Base-by-base conservation (phyloP, 2,888 invertebrate species). In the Apodemia zela region DNA sequence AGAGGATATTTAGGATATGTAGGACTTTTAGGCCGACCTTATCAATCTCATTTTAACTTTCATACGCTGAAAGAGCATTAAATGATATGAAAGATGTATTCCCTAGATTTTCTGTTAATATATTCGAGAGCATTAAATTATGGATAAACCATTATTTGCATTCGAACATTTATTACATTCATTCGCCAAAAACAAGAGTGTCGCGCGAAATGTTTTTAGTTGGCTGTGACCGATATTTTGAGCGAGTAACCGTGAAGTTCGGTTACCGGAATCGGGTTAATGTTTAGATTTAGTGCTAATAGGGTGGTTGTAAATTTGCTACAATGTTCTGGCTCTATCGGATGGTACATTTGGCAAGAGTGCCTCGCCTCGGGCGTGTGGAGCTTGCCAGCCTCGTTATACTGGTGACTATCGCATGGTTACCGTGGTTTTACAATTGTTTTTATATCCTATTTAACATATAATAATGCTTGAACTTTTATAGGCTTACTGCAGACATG, bases 241-340 rank as follows among this genome's bases (percentile, higher is more conserved):
- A 69, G 72, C 75, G 76, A 77, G 81, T 78, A 84, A 73, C 79
- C 78, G 80, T 85, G 85, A 86, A 86, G 85, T 85, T 87, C 79
- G 85, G 87, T 86, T 86, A 85, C 80, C 77, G 79, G 81, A 89
- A 87, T 84, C 85, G 89, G 90, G 90, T 90, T 89, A 90, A 89
- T 90, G 89, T 89, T 89, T 90, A 89, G 89, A 90, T 90, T 90
- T 90, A 90, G 89, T 90, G 90, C 89, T 89, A 89, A 89, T 90
- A 89, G 89, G 85, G 83, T 83, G 83, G 89, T 80, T 85, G 87
- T 90, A 89, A 89, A 89, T 89, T 87, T 80, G 80, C 82, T 78
- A 80, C 87, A 85, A 87, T 89, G 87, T 89, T 87, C 85, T 83
- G 87, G 81, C 82, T 85, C 84, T 89, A 89, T 90, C 89, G 81